Base-by-base conservation (phyloP, 2,797 vertebrate genomes). In the Notolepis coatsorum region DNA sequence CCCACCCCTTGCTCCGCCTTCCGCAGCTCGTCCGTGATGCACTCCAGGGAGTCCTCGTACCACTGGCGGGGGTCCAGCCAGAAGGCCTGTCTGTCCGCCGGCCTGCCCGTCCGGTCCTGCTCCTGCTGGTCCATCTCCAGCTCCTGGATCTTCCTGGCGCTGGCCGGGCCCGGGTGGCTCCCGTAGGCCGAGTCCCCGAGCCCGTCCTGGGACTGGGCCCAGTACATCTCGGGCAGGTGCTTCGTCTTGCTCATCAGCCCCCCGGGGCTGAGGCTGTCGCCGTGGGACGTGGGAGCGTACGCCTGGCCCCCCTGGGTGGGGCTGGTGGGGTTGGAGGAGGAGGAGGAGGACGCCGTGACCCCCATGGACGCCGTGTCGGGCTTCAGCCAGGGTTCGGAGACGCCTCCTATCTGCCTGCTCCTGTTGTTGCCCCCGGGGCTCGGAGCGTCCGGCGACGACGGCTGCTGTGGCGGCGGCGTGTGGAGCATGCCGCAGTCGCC, bases 161-260 rank as follows among this genome's bases (percentile, higher is more conserved):
- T 97, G 3, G 94, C 96, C 24, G 96, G 96, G 4, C 97, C 97
- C 4, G 97, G 96, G 72, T 99, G 97, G 85, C 97, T 98, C 21
- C 96, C 96, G 0, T 99, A 98, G 0, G 97, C 96, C 5, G 97
- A 99, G 79, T 99, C 97, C 12, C 96, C 97, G 65, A 99, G 84
- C 2, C 96, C 96, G 3, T 99, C 96, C 75, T 99, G 97, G 1
- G 96, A 98, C 77, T 98, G 96, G 17, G 96, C 91, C 97, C 96
- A 99, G 61, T 96, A 97, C 93, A 96, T 95, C 82, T 98, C 95
- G 50, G 95, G 92, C 1, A 97, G 93, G 75, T 94, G 93, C 61
- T 96, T 94, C 70, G 96, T 97, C 87, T 96, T 97, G 82, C 93
- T 96, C 52, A 95, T 95, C 46, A 97, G 82, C 82, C 94, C 85